Conservation (phyloP, 2,888 invertebrate genomes). For the Dysmachus trigonus region DNA sequence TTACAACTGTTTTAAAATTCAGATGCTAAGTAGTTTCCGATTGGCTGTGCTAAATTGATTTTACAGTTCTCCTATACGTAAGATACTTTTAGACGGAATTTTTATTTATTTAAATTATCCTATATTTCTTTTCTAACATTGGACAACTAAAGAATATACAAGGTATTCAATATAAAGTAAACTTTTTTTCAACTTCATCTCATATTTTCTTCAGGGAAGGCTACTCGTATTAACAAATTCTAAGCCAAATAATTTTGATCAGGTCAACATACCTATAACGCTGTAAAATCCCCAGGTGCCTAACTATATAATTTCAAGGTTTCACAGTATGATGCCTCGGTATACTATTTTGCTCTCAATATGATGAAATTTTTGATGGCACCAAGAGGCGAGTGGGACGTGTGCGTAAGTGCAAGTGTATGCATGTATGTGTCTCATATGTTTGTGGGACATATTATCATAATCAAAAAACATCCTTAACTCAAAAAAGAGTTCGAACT, state of each 20-base stretch:
- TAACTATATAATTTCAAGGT: too few species aligned
- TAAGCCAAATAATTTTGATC: background rate
- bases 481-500: too few species aligned
- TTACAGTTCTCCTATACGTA: background rate
- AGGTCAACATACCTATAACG: too few species aligned
- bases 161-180: background rate
- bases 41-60: background rate
- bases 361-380: too few species aligned
- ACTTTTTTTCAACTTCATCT: background rate
- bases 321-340: too few species aligned
- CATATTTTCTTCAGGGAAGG: background rate
- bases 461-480: too few species aligned
- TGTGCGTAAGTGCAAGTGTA: too few species aligned
- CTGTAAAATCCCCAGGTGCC: too few species aligned
- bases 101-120: background rate
- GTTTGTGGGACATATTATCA: too few species aligned
- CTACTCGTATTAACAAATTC: background rate
- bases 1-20: background rate
- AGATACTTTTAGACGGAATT: background rate
- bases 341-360: too few species aligned
- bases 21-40: background rate
- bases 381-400: too few species aligned
- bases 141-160: background rate
- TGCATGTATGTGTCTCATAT: too few species aligned
- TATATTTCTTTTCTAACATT: background rate